Base-by-base conservation (phyloP, 2,797 vertebrate genomes). In the Tangara arthus region DNA sequence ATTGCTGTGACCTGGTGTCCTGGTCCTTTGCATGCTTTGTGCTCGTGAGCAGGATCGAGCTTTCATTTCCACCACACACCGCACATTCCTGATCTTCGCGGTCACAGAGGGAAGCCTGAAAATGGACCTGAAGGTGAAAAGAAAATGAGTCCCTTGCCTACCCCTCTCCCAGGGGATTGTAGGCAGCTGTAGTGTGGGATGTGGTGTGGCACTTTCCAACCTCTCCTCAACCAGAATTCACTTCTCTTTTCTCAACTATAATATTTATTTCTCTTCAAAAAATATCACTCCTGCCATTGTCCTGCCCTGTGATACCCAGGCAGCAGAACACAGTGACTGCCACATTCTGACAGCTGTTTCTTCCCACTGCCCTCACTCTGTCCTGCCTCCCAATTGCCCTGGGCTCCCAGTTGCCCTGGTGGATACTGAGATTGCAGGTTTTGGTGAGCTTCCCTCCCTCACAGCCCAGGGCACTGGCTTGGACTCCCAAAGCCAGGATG, bases 11-110 rank as follows among this genome's bases (percentile, higher is more conserved):
- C 52, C 32, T 26, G 9, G 18, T 82, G 41, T 81, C 53, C 60
- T 8, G 12, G 20, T 72, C 12, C 17, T 26, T 12, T 17, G 21
- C 4, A 1, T 8, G 65, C 14, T 78, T 49, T 56, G 37, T 35
- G 56, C 13, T 52, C 0, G 0, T 13, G 2, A 87, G 50, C 53
- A 75, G 61, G 79, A 70, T 60, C 0, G 0, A n/a, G 50, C 37
- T 92, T 55, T 65, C 57, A 15, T 82, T 82, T 75, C 76, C 46
- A 56, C 37, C 30, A 32, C 1, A 3, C 49, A 6, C 9, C 2
- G 61, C 64, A 44, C 3, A 2, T 63, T 91, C 60, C 59, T 44
- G 37, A 16, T 70, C 65, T 77, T 56, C 1, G 2, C 0, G 1
- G n/a, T 75, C 4, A 3, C 42, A 65, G n/a, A 35, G 5, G 7